Conservation (phyloP, 2,113 vertebrate genomes). For the Anguilla rostrata region DNA sequence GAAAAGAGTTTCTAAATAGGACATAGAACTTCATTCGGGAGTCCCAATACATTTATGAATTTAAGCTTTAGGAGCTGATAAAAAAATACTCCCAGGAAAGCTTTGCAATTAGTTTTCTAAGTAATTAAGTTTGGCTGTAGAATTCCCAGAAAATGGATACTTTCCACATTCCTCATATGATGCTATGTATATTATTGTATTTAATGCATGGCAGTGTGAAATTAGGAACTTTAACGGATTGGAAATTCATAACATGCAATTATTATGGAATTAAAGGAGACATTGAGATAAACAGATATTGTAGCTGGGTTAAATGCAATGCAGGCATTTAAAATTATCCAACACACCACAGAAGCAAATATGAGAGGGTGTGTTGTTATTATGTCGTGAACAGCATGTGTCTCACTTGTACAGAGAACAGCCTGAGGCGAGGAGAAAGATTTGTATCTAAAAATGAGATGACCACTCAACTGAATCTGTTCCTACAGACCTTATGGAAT, state of each 20-base stretch:
- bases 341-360: not conserved
- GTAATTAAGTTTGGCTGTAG: not conserved
- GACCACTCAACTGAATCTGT: constrained; percentile 3
- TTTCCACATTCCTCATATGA: not conserved
- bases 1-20: not conserved
- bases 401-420: not conserved
- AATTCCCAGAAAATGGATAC: not conserved
- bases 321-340: not conserved
- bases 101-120: not conserved
- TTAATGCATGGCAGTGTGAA: not conserved
- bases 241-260: not conserved
- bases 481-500: constrained; percentile 3
- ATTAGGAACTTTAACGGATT: not conserved
- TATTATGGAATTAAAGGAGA: not conserved
- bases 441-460: constrained; percentile 12
- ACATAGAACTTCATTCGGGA: not conserved
- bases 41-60: not conserved
- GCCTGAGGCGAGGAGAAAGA: constrained; percentile 11
- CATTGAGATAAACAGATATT: not conserved
- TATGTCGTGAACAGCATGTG: not conserved
- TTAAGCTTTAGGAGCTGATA: not conserved
- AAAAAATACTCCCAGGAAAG: not conserved
- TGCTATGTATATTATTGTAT: not conserved
- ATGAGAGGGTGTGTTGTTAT: not conserved
- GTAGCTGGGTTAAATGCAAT: not conserved